A percentile compares a stretch with the other conserved stretches of the same genome.
These are phyloP conservation scores for Gymnosoma rotundatum DNA, from an alignment of 2,888 invertebrate species.

Conservation along the genomic window DNA sequence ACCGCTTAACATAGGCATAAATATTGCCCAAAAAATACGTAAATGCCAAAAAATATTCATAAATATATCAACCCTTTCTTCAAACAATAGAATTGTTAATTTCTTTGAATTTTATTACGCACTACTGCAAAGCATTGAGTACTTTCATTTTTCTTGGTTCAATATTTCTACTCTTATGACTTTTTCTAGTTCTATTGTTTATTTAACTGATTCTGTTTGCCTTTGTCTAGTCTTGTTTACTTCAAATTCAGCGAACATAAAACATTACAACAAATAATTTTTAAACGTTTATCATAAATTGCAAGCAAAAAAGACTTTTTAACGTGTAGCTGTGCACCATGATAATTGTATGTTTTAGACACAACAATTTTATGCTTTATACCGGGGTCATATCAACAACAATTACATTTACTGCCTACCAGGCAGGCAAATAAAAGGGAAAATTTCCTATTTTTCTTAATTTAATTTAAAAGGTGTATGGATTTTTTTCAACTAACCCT, in stretches of 20 bases:
- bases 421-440: constrained; percentile 56
- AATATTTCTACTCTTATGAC: no score
- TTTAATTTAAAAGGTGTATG: constrained; percentile 60
- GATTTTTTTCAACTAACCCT: constrained; percentile 44
- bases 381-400: constrained; percentile 28
- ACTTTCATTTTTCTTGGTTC: constrained; percentile 31
- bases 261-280: constrained; percentile 59
- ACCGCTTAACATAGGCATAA: no score
- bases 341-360: constrained; percentile 67
- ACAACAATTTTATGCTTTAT: constrained; percentile 67
- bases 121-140: background rate
- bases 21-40: constrained; percentile 20
- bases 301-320: constrained; percentile 37
- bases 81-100: constrained; percentile 40
- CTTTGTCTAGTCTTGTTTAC: constrained; percentile 28
- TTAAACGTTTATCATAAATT: constrained; percentile 65
- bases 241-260: constrained; percentile 51
- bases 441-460: constrained; percentile 30
- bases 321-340: constrained; percentile 47
- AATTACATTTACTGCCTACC: constrained; percentile 6
- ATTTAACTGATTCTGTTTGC: no score
- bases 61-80: constrained; percentile 63
- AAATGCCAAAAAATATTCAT: constrained; percentile 48
- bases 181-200: background rate
- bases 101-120: background rate